These are phyloP conservation scores for Oegoconia quadripuncta DNA, from an alignment of 2,888 invertebrate genomes.

Conservation along the genomic window DNA sequence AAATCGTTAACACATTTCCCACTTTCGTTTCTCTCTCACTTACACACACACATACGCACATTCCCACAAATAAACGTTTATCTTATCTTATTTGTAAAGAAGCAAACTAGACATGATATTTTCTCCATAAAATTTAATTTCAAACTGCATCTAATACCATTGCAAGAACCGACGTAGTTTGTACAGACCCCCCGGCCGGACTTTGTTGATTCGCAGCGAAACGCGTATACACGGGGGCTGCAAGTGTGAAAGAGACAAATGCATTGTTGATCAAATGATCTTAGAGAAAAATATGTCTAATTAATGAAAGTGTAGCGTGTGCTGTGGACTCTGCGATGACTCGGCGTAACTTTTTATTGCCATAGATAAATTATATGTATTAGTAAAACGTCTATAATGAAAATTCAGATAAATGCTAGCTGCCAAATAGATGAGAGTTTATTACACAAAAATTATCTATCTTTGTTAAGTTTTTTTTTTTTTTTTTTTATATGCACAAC, in stretches of 20 bases:
- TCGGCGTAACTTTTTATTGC: not conserved
- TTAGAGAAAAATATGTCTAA: conserved; percentile 32
- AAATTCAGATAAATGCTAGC: no score
- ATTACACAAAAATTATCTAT: no score
- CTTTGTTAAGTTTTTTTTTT: no score
- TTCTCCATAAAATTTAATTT: not conserved
- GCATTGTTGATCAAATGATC: conserved; percentile 24
- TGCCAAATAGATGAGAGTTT: no score
- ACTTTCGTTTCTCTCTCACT: no score
- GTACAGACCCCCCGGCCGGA: conserved; percentile 8
- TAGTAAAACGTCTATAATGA: not conserved
- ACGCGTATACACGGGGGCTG: conserved; percentile 17
- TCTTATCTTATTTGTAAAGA: no score
- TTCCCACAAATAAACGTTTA: no score
- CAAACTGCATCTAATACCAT: not conserved
- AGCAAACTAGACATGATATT: no score
- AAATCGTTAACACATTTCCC: no score
- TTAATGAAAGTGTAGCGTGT: conserved; percentile 34
- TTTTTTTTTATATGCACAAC: no score
- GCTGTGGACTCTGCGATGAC: not conserved
- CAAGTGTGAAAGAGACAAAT: conserved; percentile 22
- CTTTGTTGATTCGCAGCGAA: conserved; percentile 44
- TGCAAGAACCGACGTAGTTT: not conserved
- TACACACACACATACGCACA: no score
- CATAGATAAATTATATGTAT: no score